phyloP scores from a whole-genome alignment of 1,140 invertebrate species.

The Caenorhabditis latens region DNA sequence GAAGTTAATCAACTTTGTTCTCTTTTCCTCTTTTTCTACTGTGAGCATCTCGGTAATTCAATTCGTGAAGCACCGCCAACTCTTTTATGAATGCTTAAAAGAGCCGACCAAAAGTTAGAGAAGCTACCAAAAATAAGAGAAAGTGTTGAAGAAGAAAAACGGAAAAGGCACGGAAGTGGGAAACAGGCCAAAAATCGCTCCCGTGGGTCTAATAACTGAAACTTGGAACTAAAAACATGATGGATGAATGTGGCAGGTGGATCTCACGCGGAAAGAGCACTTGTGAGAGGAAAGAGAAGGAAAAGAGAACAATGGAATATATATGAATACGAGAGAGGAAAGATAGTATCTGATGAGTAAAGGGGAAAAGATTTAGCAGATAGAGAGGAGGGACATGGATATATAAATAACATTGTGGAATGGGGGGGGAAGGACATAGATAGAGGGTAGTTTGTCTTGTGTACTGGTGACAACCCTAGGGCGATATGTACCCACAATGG shows the following conservation, averaged over 20 bases:
- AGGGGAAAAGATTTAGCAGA: conserved; percentile 3
- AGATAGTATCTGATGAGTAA: conserved; percentile 38
- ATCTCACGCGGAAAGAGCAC: not conserved
- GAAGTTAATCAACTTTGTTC: conserved; percentile 53
- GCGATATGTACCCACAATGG: not conserved
- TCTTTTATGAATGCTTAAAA: conserved; percentile 37
- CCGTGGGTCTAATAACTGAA: conserved; percentile 52
- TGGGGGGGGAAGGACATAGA: not conserved
- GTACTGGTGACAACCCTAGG: conserved; percentile 7
- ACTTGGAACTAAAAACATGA: not conserved
- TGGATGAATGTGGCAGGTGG: conserved; percentile 53
- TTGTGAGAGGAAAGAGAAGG: not conserved
- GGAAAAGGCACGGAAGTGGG: not conserved
- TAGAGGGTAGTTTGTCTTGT: conserved; percentile 14
- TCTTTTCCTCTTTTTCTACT: conserved; percentile 11
- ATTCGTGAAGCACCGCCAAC: not conserved
- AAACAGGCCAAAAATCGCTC: conserved; percentile 24
- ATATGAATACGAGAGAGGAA: not conserved
- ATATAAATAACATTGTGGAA: not conserved
- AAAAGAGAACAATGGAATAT: not conserved
- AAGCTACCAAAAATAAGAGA: conserved; percentile 12
- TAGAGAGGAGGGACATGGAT: not conserved
- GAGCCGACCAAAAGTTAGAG: conserved; percentile 33
- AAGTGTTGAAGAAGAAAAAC: not conserved
- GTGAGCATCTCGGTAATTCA: conserved; percentile 12